These are phyloP conservation scores for Hippocampus kuda DNA, from an alignment of 2,797 vertebrate genomes.

Conservation along the genomic window DNA sequence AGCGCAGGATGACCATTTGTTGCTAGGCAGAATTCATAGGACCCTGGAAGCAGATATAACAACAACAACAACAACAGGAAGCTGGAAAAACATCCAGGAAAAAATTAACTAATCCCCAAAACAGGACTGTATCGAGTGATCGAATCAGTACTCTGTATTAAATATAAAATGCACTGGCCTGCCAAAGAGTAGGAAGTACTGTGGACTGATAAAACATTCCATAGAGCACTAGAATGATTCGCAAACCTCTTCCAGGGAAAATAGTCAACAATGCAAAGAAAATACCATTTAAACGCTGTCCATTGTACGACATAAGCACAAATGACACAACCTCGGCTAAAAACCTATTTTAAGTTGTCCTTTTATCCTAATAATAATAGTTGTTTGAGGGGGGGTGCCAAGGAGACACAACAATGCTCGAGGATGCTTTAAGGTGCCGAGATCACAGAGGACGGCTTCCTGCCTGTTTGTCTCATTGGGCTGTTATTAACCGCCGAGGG, in stretches of 20 bases:
- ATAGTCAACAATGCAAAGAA: too few species aligned
- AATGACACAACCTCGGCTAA: not conserved
- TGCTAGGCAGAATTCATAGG: not conserved
- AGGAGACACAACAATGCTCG: constrained; percentile 47
- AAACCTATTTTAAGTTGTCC: constrained; percentile 13
- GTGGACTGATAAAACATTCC: too few species aligned
- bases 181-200: not conserved
- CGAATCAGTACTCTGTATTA: not conserved
- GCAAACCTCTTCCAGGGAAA: too few species aligned
- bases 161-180: not conserved
- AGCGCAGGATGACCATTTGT: not conserved
- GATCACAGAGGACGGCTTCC: constrained; percentile 55
- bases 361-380: constrained; percentile 44
- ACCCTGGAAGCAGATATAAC: not conserved
- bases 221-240: too few species aligned
- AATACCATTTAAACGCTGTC: not conserved
- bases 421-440: constrained; percentile 48
- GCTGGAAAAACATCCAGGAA: not conserved
- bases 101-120: not conserved
- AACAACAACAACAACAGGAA: not conserved
- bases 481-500: constrained; percentile 50
- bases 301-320: not conserved
- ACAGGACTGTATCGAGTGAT: too few species aligned
- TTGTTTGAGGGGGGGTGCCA: constrained; percentile 26
- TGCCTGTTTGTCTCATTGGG: constrained; percentile 35